These are phyloP conservation scores for Pseudopleuronectes americanus DNA, from an alignment of 2,797 vertebrate genomes.

Conservation along the genomic window DNA sequence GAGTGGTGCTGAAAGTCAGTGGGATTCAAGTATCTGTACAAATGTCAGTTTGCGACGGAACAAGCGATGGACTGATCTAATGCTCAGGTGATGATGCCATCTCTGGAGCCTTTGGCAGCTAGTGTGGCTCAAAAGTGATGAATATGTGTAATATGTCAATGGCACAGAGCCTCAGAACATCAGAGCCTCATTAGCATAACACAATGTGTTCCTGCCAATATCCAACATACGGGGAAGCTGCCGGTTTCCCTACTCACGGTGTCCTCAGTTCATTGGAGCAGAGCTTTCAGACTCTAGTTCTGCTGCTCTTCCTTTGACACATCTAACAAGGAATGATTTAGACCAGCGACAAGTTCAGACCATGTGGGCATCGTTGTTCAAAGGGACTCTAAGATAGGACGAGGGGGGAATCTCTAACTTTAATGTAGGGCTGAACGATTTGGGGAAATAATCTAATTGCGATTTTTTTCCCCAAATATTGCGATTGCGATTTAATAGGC, in stretches of 20 bases:
- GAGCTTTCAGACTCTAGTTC: no score
- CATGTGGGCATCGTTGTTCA: not conserved
- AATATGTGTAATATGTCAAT: not conserved
- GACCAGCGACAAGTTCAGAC: slow-evolving; percentile 1
- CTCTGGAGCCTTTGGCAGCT: no score
- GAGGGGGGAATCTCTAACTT: slow-evolving; percentile 24
- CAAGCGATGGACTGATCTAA: not conserved
- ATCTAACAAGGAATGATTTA: slow-evolving; percentile 40
- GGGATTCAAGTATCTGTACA: no score
- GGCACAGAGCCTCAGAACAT: slow-evolving; percentile 9
- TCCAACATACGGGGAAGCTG: slow-evolving; percentile 7
- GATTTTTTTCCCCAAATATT: no score
- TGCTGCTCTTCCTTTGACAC: slow-evolving; percentile 37
- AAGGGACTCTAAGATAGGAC: not conserved
- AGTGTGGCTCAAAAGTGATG: not conserved
- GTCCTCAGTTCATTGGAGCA: not conserved
- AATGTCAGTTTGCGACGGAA: not conserved
- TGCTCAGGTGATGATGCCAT: not conserved
- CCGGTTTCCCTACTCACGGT: slow-evolving; percentile 18
- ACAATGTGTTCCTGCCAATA: not conserved
- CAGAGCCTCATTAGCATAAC: slow-evolving; percentile 8
- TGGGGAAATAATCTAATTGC: no score
- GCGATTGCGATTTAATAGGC: no score
- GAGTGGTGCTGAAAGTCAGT: no score
- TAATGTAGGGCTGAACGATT: no score